Evolutionary conservation across 2,797 vertebrate genomes (phyloP), one percentile per base, ranked within the genome.

Genomic region (Poeciliopsis turneri): DNA sequence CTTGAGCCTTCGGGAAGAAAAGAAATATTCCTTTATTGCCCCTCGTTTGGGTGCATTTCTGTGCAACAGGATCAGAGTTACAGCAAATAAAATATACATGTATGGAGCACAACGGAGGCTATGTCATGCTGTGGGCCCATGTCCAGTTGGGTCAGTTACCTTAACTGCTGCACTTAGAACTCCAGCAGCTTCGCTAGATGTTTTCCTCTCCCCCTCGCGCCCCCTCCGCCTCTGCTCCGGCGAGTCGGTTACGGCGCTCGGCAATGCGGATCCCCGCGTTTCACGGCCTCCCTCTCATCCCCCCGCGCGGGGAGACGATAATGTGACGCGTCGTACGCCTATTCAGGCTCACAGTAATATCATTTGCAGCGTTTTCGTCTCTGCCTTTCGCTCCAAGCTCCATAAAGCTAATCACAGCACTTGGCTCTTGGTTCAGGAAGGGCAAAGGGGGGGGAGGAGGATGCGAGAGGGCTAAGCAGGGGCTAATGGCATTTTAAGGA

Each of bases 401-500:
- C 93, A 94, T 94, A 93, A 94, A 93, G 92, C 90, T 95, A 94
- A 95, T 94, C 91, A 91, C 87, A 77, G 74, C 45, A 84, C 78
- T 88, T 47, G 84, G 88, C 81, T 88, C 59, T 86, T 80, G 82
- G 78, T 88, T 90, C n/a, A 71, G 75, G 90, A 93, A 90, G 92
- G 91, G 90, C 89, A 89, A 92, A 91, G 85, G 53, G 84, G 86
- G 33, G 2, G 33, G 33, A 87, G 90, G 85, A 79, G 76, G 77
- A 23, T 70, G 7, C 64, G 76, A 76, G 81, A 49, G 20, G 80
- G 74, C 80, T 75, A 83, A 84, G 82, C 72, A 78, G 85, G 77
- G 78, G 78, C 86, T 94, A 94, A 93, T 94, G 89, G 88, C 89
- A 93, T 94, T 94, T 94, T 93, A 92, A 93, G 90, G 89, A 88